phyloP scores from a whole-genome alignment of 2,797 vertebrate genomes.

The Spatula versicolor region DNA sequence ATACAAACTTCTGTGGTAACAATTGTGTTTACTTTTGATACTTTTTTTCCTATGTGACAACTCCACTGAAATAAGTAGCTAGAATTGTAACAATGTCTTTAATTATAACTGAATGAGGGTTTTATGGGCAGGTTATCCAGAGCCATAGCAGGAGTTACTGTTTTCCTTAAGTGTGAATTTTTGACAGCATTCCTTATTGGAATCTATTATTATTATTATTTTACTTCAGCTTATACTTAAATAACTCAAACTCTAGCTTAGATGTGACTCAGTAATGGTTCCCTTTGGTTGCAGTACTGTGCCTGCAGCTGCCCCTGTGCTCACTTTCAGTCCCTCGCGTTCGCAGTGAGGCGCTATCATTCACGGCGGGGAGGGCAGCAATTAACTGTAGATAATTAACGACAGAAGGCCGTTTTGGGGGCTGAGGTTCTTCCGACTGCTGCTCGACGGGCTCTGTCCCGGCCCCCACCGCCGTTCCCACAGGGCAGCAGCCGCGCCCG shows the following conservation, averaged over 20 bases:
- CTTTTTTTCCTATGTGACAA: background rate
- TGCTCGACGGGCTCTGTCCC: fast-evolving
- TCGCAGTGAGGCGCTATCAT: fast-evolving
- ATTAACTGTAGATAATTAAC: background rate
- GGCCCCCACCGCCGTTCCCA: no score
- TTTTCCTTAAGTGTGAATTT: background rate
- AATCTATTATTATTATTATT: background rate
- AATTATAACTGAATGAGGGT: background rate
- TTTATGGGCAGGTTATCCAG: background rate
- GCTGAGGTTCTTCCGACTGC: fast-evolving
- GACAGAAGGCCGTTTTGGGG: background rate
- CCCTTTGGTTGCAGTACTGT: background rate
- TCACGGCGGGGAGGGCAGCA: fast-evolving
- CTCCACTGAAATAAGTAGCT: background rate
- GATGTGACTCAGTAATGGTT: background rate
- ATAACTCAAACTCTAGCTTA: background rate
- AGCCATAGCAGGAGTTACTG: background rate
- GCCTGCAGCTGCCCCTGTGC: fast-evolving
- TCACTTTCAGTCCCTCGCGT: background rate
- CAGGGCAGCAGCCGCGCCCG: no score
- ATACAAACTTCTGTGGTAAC: background rate
- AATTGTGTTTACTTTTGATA: background rate
- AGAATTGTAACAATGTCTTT: background rate
- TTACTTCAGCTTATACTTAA: background rate
- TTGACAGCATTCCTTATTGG: background rate